These are phyloP conservation scores for Zaprionus ghesquierei DNA, from an alignment of 1,140 invertebrate genomes.

Conservation along the genomic window DNA sequence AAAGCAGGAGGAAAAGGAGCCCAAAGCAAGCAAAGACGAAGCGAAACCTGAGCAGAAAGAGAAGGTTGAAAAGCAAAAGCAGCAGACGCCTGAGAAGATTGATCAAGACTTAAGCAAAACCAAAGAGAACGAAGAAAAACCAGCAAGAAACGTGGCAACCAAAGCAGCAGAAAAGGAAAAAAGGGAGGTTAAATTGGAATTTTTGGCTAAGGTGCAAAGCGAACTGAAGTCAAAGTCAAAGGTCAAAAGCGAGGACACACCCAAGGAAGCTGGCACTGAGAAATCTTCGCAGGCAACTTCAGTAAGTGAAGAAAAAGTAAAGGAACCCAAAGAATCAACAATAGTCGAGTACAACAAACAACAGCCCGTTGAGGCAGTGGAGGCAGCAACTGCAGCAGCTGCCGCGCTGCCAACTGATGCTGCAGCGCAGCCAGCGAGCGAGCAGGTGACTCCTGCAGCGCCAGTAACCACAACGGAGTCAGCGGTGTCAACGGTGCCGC, in stretches of 20 bases:
- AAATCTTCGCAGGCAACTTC: neutral
- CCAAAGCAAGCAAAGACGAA: neutral
- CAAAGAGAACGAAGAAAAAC: neutral
- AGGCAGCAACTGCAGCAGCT: neutral
- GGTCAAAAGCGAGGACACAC: neutral
- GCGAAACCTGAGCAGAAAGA: neutral
- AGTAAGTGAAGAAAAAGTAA: neutral
- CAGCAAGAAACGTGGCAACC: constrained; percentile 8
- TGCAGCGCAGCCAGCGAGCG: constrained; percentile 2
- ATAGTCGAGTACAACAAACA: neutral
- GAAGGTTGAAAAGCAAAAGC: neutral
- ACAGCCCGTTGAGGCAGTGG: constrained; percentile 24
- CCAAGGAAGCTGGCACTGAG: neutral
- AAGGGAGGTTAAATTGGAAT: constrained; percentile 50
- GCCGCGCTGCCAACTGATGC: constrained; percentile 42
- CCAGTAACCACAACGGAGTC: neutral
- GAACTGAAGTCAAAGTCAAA: constrained; percentile 57
- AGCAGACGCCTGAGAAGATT: neutral
- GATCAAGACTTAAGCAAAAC: neutral
- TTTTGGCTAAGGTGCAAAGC: constrained; percentile 64
- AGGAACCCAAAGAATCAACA: neutral
- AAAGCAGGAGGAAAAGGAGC: neutral
- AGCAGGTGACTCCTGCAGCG: neutral
- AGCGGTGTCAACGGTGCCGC: neutral
- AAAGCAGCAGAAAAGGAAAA: constrained; percentile 34